These are phyloP conservation scores for Tinamus guttatus DNA, from an alignment of 2,113 vertebrate genomes.

Conservation along the genomic window DNA sequence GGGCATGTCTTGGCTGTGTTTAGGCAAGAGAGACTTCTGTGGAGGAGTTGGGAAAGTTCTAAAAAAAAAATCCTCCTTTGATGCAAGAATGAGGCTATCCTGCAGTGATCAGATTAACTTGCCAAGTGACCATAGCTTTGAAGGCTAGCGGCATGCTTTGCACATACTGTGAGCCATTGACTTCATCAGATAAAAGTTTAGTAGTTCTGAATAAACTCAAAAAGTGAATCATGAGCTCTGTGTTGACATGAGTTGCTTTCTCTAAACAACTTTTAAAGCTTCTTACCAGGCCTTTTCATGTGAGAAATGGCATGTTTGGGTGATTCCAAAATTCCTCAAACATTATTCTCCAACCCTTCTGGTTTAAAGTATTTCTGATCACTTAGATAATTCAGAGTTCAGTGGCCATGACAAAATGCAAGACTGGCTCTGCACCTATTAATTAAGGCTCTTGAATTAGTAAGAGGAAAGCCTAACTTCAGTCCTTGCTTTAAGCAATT, in stretches of 20 bases:
- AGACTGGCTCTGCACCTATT: neutral
- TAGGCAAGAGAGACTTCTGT: constrained; percentile 49
- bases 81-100: constrained; percentile 66
- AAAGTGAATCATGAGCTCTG: constrained; percentile 39
- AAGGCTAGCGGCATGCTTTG: constrained; percentile 50
- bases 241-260: constrained; percentile 1
- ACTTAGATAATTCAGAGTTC: neutral
- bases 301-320: neutral
- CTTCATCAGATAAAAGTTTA: constrained; percentile 60
- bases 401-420: neutral
- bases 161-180: constrained; percentile 54
- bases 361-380: neutral
- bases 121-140: constrained; percentile 69
- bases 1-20: constrained; percentile 20
- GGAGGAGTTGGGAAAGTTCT: constrained; percentile 25
- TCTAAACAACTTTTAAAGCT: constrained; percentile 16
- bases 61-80: constrained; percentile 69
- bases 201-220: constrained; percentile 62
- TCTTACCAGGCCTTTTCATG: neutral
- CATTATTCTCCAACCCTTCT: neutral
- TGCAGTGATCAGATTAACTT: constrained; percentile 66
- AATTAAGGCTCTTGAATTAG: neutral
- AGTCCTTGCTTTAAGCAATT: neutral
- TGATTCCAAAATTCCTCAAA: constrained; percentile 8
- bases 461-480: neutral